Percentiles rank a stretch among this genome's conserved stretches.
Evolutionary conservation across 2,888 invertebrate species (phyloP).

Genomic region (Zygothrica quintamaculata): DNA sequence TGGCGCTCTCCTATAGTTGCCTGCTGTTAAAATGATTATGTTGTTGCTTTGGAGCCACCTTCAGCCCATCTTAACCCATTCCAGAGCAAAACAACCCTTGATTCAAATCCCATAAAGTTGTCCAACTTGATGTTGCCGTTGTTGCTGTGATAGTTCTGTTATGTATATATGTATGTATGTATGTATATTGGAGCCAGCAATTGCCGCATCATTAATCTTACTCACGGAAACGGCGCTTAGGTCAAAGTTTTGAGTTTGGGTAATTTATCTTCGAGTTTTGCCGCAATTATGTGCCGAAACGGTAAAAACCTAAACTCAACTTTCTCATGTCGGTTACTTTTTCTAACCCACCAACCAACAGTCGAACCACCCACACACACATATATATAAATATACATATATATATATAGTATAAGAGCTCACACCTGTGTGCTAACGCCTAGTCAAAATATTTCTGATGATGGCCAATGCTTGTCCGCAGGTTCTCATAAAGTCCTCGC

Average conservation of each 20-base stretch:
- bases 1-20: slow-evolving; percentile 52
- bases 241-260: slow-evolving; percentile 80
- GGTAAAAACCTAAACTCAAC: slow-evolving; percentile 44
- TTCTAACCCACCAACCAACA: background rate
- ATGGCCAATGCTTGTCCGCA: slow-evolving; percentile 11
- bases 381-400: slow-evolving; percentile 1
- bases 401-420: too few relatives aligned
- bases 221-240: slow-evolving; percentile 81
- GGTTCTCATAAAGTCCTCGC: slow-evolving; percentile 7
- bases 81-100: slow-evolving; percentile 45
- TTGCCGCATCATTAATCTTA: slow-evolving; percentile 75
- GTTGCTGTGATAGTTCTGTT: slow-evolving; percentile 64
- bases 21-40: slow-evolving; percentile 73
- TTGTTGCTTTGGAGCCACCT: slow-evolving; percentile 49
- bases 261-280: slow-evolving; percentile 77
- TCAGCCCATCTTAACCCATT: slow-evolving; percentile 12
- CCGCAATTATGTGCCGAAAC: slow-evolving; percentile 75
- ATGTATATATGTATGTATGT: slow-evolving; percentile 38
- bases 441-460: slow-evolving; percentile 14
- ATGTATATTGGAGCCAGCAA: slow-evolving; percentile 54
- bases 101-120: slow-evolving; percentile 73
- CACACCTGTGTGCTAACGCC: too few relatives aligned
- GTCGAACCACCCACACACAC: background rate
- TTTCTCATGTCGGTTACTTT: slow-evolving; percentile 1
- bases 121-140: slow-evolving; percentile 40